Evolutionary conservation across 2,888 invertebrate genomes (phyloP), one percentile per base, ranked within the genome.

Genomic region (Meghimatium bilineatum): DNA sequence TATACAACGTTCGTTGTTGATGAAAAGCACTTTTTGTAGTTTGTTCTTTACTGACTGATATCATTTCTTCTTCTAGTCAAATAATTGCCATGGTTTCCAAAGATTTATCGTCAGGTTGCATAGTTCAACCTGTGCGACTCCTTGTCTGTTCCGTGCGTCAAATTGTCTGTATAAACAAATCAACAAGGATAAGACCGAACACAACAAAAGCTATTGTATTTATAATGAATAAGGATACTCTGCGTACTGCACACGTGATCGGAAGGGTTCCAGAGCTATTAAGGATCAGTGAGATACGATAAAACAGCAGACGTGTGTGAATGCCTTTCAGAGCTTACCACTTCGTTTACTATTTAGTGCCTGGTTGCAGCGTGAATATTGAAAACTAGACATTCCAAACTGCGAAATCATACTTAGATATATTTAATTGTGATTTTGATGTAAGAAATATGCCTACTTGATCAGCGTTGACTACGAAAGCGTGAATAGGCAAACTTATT

Each of bases 271-370:
- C n/a, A 8, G 63, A 29, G 12, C 8, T 63, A 63, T 63, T 56
- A 63, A 63, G 23, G n/a, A 23, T 63, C 23, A 5, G 63, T 5
- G 63, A 63, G 63, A 29, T 12, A 29, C 63, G 63, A 26, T 63
- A 14, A n/a, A n/a, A n/a, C 63, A n/a, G 29, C n/a, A 63, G n/a
- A 63, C 63, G 63, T 63, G 63, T 63, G 63, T 63, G 63, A 63
- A 63, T 63, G 29, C 63, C 14, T 63, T 63, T 63, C n/a, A 29
- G 63, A 29, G 29, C 63, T 63, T n/a, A 63, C 63, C 63, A 29
- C 26, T 63, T 63, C 63, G 29, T 23, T 63, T 26, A 2, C 63
- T 63, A 63, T n/a, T 63, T 12, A 44, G 44, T 44, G 44, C 12
- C 6, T 44, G 44, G 44, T 44, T 44, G 6, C 5, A 44, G 44